Conservation (phyloP, 2,113 vertebrate genomes). For the Mesocricetus auratus region DNA sequence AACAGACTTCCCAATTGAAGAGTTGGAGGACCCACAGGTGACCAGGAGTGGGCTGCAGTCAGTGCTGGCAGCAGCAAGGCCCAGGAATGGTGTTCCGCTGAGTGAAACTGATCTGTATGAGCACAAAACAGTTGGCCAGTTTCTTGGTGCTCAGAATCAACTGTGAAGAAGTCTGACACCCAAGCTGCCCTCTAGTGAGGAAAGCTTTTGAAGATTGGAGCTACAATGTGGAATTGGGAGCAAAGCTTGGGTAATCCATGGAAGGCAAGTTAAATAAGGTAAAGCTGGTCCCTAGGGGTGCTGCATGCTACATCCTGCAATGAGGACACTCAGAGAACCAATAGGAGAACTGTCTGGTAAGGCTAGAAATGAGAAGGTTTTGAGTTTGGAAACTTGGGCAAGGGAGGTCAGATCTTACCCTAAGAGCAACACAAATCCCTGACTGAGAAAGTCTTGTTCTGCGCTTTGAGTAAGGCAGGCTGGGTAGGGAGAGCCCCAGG, state of each 20-base stretch:
- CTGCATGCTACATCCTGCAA: not conserved
- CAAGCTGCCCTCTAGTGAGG: slow-evolving; percentile 56
- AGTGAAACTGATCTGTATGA: slow-evolving; percentile 51
- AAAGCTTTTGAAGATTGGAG: slow-evolving; percentile 27
- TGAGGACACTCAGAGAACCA: not conserved
- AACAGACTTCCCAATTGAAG: not conserved
- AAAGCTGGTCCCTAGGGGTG: not conserved
- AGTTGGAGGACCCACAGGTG: not conserved
- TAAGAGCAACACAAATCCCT: not conserved
- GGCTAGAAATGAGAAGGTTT: not conserved
- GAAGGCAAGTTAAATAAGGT: not conserved
- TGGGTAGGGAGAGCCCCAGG: not conserved
- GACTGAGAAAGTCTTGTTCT: slow-evolving; percentile 1
- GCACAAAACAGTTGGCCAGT: slow-evolving; percentile 31
- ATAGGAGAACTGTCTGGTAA: not conserved
- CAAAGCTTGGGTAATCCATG: not conserved
- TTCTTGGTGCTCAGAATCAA: not conserved
- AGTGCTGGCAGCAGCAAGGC: not conserved
- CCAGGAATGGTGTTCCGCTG: not conserved
- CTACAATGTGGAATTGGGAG: not conserved
- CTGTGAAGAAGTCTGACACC: slow-evolving; percentile 50
- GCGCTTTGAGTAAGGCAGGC: no score
- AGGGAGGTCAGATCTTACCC: not conserved
- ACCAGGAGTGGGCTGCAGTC: not conserved
- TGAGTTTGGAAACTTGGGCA: not conserved